Conservation (phyloP, 2,113 vertebrate genomes). For the Thalassoma bifasciatum region DNA sequence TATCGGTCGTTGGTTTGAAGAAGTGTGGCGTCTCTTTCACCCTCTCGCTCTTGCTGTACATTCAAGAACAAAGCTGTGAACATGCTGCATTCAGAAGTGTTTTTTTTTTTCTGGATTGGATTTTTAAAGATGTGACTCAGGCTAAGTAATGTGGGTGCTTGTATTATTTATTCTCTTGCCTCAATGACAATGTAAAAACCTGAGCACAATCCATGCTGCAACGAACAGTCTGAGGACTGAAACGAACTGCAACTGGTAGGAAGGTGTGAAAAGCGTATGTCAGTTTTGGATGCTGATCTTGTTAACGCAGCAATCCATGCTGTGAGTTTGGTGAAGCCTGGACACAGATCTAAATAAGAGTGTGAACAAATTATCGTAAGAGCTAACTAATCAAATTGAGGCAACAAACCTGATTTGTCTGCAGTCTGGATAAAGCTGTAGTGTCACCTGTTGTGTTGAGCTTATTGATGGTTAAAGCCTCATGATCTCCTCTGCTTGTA, state of each 20-base stretch:
- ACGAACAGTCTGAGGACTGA: not conserved
- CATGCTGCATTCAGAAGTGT: not conserved
- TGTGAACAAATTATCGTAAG: too few relatives aligned
- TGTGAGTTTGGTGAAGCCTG: not conserved
- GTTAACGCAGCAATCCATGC: not conserved
- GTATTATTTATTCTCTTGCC: too few relatives aligned
- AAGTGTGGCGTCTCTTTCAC: constrained; percentile 18
- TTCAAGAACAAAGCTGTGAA: constrained; percentile 38
- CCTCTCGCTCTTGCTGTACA: constrained; percentile 39
- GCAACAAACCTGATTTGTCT: not conserved
- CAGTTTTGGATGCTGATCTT: not conserved
- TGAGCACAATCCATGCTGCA: not conserved
- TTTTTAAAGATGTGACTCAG: not conserved
- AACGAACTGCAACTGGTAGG: not conserved
- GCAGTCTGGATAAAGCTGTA: not conserved
- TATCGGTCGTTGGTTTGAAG: constrained; percentile 61
- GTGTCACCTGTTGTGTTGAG: constrained; percentile 19
- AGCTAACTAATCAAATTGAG: not conserved
- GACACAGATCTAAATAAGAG: not conserved
- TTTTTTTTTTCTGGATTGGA: not conserved
- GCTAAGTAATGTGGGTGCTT: not conserved
- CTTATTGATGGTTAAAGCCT: constrained; percentile 23
- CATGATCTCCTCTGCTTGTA: constrained; percentile 11
- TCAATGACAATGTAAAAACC: too few relatives aligned
- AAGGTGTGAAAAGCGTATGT: not conserved